A percentile compares a stretch with the other conserved stretches of the same genome.
Conservation (phyloP, 92 coral and sea anemone genomes). For the Epizoanthus illoricatus region DNA sequence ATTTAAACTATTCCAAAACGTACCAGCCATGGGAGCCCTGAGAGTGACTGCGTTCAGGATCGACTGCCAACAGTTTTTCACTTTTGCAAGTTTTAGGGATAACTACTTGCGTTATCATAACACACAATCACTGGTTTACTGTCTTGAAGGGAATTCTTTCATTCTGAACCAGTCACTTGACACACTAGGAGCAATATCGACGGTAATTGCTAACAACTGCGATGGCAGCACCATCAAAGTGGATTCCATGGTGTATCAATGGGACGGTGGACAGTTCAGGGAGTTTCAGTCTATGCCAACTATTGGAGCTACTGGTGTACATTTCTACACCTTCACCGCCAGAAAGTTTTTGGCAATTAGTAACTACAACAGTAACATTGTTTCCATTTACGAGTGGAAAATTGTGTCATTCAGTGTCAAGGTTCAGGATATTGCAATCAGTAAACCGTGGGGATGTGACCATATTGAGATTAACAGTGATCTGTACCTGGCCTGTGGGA, state of each 20-base stretch:
- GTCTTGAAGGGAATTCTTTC: too few relatives aligned
- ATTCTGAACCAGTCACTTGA: too few relatives aligned
- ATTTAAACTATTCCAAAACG: too few relatives aligned
- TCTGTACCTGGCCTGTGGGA: not conserved
- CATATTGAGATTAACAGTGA: not conserved
- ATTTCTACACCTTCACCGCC: too few relatives aligned
- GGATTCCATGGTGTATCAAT: not conserved
- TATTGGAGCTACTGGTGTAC: not conserved
- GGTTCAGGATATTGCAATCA: not conserved
- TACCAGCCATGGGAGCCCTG: too few relatives aligned
- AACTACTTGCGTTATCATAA: not conserved
- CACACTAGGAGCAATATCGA: too few relatives aligned
- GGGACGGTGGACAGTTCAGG: not conserved
- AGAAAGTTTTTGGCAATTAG: too few relatives aligned
- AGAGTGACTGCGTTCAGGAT: too few relatives aligned
- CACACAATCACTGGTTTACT: too few relatives aligned
- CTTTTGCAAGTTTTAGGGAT: not conserved
- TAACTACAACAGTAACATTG: too few relatives aligned
- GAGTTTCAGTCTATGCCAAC: too few relatives aligned
- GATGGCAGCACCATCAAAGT: not conserved
- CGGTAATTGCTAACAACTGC: not conserved
- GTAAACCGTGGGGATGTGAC: not conserved
- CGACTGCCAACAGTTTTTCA: not conserved
- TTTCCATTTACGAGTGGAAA: not conserved
- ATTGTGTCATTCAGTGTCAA: not conserved